phyloP scores from a whole-genome alignment of 2,888 invertebrate species.

The Salpingus planirostris region DNA sequence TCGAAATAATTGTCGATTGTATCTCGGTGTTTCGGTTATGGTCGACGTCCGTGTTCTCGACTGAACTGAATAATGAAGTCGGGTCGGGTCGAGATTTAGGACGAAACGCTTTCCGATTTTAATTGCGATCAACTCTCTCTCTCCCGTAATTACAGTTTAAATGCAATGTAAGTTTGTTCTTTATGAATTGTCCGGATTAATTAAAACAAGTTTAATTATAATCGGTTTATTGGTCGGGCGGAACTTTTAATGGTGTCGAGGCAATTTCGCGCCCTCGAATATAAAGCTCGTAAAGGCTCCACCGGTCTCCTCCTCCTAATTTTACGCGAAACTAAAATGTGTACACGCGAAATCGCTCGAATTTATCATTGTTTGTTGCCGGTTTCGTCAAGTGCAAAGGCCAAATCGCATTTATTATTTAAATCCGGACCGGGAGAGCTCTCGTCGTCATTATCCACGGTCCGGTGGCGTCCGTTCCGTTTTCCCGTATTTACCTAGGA shows the following conservation, averaged over 20 bases:
- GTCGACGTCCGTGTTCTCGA: too few species aligned
- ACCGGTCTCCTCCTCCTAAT: not conserved
- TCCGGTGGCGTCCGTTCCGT: too few species aligned
- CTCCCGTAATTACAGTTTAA: slow-evolving; percentile 36
- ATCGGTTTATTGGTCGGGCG: slow-evolving; percentile 22
- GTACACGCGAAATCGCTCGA: not conserved
- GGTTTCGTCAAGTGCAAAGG: slow-evolving; percentile 9
- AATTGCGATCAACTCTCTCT: slow-evolving; percentile 37
- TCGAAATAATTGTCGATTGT: too few species aligned
- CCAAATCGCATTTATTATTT: slow-evolving; percentile 12
- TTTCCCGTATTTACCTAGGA: slow-evolving; percentile 21
- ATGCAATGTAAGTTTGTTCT: slow-evolving; percentile 28
- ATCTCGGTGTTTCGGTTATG: too few species aligned
- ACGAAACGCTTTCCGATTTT: slow-evolving; percentile 29
- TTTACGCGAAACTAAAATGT: too few species aligned
- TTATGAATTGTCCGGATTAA: slow-evolving; percentile 28
- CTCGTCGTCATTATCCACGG: too few species aligned
- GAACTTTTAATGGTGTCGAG: too few species aligned
- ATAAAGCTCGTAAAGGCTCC: too few species aligned
- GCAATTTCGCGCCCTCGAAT: too few species aligned
- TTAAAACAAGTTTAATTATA: slow-evolving; percentile 31
- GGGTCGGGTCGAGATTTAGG: slow-evolving; percentile 15
- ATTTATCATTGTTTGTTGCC: slow-evolving; percentile 4
- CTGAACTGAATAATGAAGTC: too few species aligned
- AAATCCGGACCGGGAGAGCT: slow-evolving; percentile 7